phyloP scores from a whole-genome alignment of 2,113 vertebrate genomes.

The Acrocephalus kingi region DNA sequence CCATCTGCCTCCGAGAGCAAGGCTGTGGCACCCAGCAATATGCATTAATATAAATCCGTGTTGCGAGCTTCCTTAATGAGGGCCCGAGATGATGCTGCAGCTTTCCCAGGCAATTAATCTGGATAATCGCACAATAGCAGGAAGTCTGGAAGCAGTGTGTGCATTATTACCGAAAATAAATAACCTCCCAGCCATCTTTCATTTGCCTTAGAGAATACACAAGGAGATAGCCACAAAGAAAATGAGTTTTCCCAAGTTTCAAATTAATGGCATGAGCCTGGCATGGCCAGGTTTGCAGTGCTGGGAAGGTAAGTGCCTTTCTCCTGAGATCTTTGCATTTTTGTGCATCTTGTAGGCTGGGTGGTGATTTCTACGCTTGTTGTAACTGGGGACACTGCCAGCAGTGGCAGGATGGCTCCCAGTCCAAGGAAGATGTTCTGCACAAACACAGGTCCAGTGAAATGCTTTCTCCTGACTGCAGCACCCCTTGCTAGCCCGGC shows the following conservation, averaged over 20 bases:
- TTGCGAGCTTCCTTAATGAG: conserved; percentile 11
- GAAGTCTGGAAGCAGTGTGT: conserved; percentile 50
- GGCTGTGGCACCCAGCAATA: background rate
- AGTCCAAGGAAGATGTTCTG: background rate
- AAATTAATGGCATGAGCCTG: conserved; percentile 15
- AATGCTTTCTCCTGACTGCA: background rate
- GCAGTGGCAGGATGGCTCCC: background rate
- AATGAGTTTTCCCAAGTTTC: conserved; percentile 21
- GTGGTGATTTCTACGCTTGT: background rate
- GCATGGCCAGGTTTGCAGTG: background rate
- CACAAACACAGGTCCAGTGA: background rate
- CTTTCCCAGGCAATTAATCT: conserved; percentile 59
- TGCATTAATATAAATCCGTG: background rate
- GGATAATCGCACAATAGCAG: conserved; percentile 48
- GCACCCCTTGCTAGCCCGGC: background rate
- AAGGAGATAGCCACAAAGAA: background rate
- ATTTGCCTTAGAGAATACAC: conserved; percentile 25
- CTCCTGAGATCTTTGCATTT: background rate
- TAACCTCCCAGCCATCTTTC: conserved; percentile 47
- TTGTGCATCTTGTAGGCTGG: background rate
- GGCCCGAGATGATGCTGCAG: conserved; percentile 32
- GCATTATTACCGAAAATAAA: conserved; percentile 38
- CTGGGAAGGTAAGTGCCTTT: background rate
- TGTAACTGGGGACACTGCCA: background rate
- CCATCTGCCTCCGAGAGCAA: background rate